Base-by-base conservation (phyloP, 2,797 vertebrate genomes). In the Pantherophis vulpinus region DNA sequence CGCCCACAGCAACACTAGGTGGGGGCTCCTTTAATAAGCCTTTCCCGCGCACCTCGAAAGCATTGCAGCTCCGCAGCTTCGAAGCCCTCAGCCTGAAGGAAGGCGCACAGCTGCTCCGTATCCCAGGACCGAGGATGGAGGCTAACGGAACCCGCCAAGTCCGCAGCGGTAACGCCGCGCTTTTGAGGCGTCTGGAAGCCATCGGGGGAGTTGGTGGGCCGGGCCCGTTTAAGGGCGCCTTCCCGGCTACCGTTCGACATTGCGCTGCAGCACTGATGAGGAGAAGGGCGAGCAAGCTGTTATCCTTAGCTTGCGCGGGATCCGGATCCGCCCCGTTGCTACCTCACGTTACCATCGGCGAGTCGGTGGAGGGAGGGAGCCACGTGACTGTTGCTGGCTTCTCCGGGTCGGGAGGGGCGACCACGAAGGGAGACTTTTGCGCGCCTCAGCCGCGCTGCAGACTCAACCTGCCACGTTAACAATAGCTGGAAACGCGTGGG, bases 101-200 rank as follows among this genome's bases (percentile, higher is more conserved):
- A 95, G 60, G 2, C 8, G 94, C 97, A 97, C 94, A 98, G 96
- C 87, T 94, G 94, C 95, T 97, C 96, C 3, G 96, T 56, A 74
- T 12, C 94, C 97, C 97, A 97, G 11, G 51, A 87, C 56, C 47
- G 92, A 58, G 86, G 91, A 70, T 97, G 91, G 0, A 42, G 13
- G 55, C 37, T 9, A 7, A 29, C 29, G 5, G n/a, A 8, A 63
- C 4, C 42, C 0, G 55, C 13, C 13, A 3, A 83, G 20, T 10
- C 42, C 1, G 1, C 1, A 11, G 37, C 51, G 14, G 25, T 2
- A 3, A 13, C 7, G 32, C 8, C 18, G 47, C 66, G 66, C 42
- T 90, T 88, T 6, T 70, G 58, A 2, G 92, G 74, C 0, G 88
- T 92, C 5, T 18, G 0, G 5, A 32, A 32, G 0, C 12, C 90